Conservation (phyloP, 2,113 vertebrate genomes). For the Pristiophorus japonicus region DNA sequence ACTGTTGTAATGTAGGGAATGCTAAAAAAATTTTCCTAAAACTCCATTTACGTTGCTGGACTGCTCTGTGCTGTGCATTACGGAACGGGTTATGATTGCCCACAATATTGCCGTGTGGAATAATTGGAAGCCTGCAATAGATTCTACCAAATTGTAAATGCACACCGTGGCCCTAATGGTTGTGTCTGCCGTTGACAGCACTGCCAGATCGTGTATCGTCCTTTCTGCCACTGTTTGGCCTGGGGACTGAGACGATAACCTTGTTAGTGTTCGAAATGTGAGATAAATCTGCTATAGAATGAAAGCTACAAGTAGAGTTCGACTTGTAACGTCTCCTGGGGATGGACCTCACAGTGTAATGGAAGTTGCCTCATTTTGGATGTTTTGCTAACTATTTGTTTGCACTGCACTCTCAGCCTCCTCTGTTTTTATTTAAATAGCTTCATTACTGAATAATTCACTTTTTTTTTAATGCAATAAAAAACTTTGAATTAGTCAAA, state of each 20-base stretch:
- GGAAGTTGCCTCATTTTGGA: background rate
- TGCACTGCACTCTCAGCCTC: background rate
- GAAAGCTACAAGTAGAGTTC: background rate
- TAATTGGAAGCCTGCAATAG: background rate
- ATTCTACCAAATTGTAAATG: background rate
- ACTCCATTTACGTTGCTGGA: background rate
- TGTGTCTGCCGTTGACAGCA: background rate
- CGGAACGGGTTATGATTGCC: background rate
- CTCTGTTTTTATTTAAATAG: background rate
- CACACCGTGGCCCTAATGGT: background rate
- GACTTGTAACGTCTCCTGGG: background rate
- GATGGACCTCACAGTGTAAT: background rate
- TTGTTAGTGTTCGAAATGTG: background rate
- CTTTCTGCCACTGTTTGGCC: background rate
- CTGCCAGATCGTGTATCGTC: background rate
- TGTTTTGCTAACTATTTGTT: background rate
- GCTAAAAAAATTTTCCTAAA: background rate
- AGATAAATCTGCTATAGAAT: background rate
- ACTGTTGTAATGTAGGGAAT: background rate
- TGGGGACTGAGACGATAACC: background rate
- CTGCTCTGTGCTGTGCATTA: background rate
- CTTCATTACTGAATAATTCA: background rate
- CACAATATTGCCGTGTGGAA: background rate
- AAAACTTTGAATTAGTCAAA: background rate
- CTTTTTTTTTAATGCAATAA: background rate